A percentile compares a stretch with the other conserved stretches of the same genome.
Conservation (phyloP, 2,888 invertebrate species). For the Oscheius sp. region DNA sequence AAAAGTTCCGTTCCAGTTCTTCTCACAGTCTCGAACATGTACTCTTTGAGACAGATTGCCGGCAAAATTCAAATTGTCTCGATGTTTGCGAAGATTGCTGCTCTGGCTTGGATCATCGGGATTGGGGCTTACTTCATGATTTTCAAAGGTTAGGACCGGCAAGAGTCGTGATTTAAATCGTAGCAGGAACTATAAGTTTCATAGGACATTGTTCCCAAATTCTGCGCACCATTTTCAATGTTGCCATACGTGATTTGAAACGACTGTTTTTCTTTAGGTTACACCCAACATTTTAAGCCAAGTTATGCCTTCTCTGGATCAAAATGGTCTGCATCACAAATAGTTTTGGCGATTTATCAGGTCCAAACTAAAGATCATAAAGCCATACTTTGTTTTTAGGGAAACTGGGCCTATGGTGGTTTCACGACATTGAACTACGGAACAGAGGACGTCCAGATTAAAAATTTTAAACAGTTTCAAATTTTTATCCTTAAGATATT, state of each 20-base stretch:
- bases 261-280: slow-evolving; percentile 11
- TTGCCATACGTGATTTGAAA: too few species aligned
- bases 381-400: slow-evolving; percentile 2
- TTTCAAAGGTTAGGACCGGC: slow-evolving; percentile 40
- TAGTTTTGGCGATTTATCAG: slow-evolving; percentile 53
- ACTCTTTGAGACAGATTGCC: slow-evolving; percentile 50
- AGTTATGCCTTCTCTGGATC: slow-evolving; percentile 44
- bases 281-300: slow-evolving; percentile 40
- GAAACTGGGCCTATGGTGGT: slow-evolving; percentile 59
- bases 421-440: slow-evolving; percentile 58
- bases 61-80: slow-evolving; percentile 51
- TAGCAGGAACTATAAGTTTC: too few species aligned
- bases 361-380: too few species aligned
- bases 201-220: too few species aligned
- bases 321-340: slow-evolving; percentile 44
- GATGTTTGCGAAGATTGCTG: slow-evolving; percentile 52
- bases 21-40: slow-evolving; percentile 52
- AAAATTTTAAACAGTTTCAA: slow-evolving; percentile 46
- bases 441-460: slow-evolving; percentile 54
- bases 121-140: slow-evolving; percentile 54
- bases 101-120: slow-evolving; percentile 49
- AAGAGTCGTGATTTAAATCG: too few species aligned
- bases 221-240: too few species aligned
- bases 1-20: slow-evolving; percentile 42
- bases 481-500: not conserved